Conservation (phyloP, 2,113 vertebrate genomes). For the Syrrhaptes paradoxus region DNA sequence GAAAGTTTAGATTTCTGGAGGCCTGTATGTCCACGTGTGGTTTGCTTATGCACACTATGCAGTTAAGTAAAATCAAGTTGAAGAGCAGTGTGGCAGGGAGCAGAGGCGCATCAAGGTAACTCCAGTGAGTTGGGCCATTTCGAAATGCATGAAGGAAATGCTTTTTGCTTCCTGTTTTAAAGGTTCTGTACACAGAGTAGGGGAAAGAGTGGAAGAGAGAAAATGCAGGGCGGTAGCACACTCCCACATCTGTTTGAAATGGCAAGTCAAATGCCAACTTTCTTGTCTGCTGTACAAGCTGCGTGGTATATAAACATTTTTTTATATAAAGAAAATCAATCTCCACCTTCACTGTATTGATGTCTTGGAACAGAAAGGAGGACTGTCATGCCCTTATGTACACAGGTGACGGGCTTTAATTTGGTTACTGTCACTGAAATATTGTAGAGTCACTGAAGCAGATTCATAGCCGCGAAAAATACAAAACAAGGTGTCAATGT, state of each 20-base stretch:
- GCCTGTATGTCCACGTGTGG: neutral
- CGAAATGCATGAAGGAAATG: neutral
- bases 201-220: neutral
- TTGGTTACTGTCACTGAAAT: neutral
- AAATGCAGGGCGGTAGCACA: neutral
- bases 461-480: neutral
- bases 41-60: neutral
- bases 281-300: neutral
- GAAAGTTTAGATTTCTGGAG: neutral
- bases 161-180: neutral
- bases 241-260: neutral
- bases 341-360: neutral
- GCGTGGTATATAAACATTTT: neutral
- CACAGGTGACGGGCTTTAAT: neutral
- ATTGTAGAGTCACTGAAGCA: neutral
- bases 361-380: neutral
- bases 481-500: neutral
- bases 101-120: neutral
- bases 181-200: neutral
- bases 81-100: neutral
- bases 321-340: neutral
- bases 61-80: neutral
- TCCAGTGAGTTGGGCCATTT: neutral
- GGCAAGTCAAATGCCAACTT: neutral
- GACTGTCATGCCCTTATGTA: neutral